Evolutionary conservation across 1,140 invertebrate species (phyloP).

Genomic region (Eulimnadia texana): DNA sequence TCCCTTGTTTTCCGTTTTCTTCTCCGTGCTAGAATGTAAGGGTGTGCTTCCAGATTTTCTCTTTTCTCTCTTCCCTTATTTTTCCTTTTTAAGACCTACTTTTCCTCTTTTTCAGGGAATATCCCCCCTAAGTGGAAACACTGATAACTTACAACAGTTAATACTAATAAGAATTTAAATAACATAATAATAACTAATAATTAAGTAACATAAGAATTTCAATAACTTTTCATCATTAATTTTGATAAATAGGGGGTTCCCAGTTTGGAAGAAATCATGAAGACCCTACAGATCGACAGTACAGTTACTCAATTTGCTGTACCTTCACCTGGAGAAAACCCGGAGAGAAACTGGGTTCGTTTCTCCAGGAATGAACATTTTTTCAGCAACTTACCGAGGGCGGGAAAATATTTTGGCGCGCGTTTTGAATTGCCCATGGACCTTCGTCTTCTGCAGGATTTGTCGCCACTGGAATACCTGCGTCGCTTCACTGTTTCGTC

Average conservation of each 20-base stretch:
- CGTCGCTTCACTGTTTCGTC: constrained; percentile 5
- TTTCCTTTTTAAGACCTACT: too few species aligned
- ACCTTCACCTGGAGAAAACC: neutral
- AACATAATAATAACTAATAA: too few species aligned
- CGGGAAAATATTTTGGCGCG: constrained; percentile 7
- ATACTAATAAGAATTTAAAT: too few species aligned
- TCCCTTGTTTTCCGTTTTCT: too few species aligned
- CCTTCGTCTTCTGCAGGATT: constrained; percentile 5
- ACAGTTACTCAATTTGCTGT: neutral
- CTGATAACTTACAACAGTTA: too few species aligned
- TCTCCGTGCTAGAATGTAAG: too few species aligned
- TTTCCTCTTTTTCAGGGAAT: too few species aligned
- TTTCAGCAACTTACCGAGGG: constrained; percentile 7
- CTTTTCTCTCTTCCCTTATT: too few species aligned
- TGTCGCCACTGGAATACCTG: constrained; percentile 1
- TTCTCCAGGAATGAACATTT: neutral
- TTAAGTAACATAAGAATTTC: too few species aligned
- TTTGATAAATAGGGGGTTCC: neutral
- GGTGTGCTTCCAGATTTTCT: too few species aligned
- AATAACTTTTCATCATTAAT: too few species aligned
- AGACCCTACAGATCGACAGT: neutral
- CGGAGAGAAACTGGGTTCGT: neutral
- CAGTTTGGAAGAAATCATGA: neutral
- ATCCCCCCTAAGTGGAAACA: too few species aligned
- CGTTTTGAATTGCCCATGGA: constrained; percentile 14